phyloP scores from a whole-genome alignment of 1,140 invertebrate genomes.

The Chrysoperla carnea region DNA sequence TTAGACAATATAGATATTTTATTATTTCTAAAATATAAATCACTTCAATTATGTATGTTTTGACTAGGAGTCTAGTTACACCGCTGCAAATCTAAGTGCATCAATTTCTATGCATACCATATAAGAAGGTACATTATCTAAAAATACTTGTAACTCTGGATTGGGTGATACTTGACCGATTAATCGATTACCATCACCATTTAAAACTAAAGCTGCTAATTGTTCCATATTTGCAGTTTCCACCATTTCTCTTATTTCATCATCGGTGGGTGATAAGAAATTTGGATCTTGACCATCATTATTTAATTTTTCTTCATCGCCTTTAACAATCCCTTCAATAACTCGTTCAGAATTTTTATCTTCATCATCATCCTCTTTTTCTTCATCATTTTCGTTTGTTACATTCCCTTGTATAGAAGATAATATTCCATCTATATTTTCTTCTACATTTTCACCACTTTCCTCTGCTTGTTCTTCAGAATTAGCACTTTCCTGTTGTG shows the following conservation, averaged over 20 bases:
- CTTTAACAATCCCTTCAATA: constrained; percentile 42
- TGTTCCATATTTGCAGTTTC: constrained; percentile 72
- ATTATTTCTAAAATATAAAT: too few species aligned
- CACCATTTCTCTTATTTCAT: constrained; percentile 40
- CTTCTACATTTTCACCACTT: too few species aligned
- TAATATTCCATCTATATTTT: background rate
- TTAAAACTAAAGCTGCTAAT: constrained; percentile 69
- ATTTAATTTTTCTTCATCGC: constrained; percentile 37
- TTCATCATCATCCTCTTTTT: constrained; percentile 3
- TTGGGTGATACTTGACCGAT: constrained; percentile 53
- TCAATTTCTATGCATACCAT: constrained; percentile 41
- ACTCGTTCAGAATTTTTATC: constrained; percentile 21
- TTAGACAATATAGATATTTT: too few species aligned
- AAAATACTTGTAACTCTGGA: constrained; percentile 71
- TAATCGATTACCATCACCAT: constrained; percentile 65
- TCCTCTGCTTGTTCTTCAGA: too few species aligned
- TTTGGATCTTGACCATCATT: constrained; percentile 24
- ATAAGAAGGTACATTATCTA: constrained; percentile 76
- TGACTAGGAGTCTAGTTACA: too few species aligned
- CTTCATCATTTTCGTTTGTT: constrained; percentile 2
- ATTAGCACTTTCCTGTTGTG: too few species aligned
- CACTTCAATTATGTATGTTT: too few species aligned
- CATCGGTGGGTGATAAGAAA: constrained; percentile 13
- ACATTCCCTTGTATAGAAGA: background rate
- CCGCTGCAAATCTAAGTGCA: too few species aligned